These are phyloP conservation scores for Meandrusa payeni DNA, from an alignment of 2,888 invertebrate genomes.

Conservation along the genomic window DNA sequence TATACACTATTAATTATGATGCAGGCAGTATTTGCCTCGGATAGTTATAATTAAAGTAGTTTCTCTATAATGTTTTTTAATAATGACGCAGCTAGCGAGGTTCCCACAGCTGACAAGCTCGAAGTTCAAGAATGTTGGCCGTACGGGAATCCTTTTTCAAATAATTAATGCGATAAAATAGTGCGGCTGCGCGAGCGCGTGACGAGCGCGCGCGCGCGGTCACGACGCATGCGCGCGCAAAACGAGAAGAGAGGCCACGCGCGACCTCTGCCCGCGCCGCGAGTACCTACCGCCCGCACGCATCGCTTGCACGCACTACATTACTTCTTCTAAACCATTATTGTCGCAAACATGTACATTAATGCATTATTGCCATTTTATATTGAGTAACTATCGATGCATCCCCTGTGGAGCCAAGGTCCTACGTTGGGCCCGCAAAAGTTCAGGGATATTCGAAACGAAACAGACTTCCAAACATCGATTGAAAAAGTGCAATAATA, in stretches of 20 bases:
- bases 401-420: too few relatives aligned
- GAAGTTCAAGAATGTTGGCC: conserved; percentile 53
- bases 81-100: conserved; percentile 32
- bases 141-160: conserved; percentile 74
- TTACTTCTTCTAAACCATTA: too few relatives aligned
- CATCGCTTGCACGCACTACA: conserved; percentile 28
- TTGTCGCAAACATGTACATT: too few relatives aligned
- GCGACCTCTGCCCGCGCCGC: conserved; percentile 50
- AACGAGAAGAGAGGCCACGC: conserved; percentile 63
- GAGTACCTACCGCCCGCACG: conserved; percentile 15
- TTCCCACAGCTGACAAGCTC: conserved; percentile 61
- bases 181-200: conserved; percentile 70
- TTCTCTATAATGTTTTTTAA: conserved; percentile 11
- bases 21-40: background rate
- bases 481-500: too few relatives aligned
- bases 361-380: too few relatives aligned
- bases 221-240: conserved; percentile 72
- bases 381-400: too few relatives aligned
- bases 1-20: too few relatives aligned
- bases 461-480: too few relatives aligned
- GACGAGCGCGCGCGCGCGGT: conserved; percentile 74
- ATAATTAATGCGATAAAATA: conserved; percentile 81
- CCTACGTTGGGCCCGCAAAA: too few relatives aligned
- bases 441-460: too few relatives aligned
- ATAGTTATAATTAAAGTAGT: conserved; percentile 10